Conservation (phyloP, 2,888 invertebrate species). For the Apeira syringaria region DNA sequence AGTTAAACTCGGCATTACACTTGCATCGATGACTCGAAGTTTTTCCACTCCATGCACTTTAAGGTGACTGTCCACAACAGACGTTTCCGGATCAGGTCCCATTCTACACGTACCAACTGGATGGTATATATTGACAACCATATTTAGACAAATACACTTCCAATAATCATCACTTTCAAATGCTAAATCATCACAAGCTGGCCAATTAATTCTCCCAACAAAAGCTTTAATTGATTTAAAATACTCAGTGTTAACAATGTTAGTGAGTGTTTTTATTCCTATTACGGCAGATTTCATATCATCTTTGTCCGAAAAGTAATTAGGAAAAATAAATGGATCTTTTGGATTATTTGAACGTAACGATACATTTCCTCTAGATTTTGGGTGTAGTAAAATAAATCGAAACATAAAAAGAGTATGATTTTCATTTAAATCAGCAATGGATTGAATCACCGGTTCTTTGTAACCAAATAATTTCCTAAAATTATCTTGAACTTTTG, state of each 20-base stretch:
- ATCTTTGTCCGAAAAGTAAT: constrained; percentile 82
- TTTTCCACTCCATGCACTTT: constrained; percentile 85
- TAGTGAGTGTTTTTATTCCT: constrained; percentile 50
- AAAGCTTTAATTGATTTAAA: constrained; percentile 49
- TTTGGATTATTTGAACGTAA: constrained; percentile 81
- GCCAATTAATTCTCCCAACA: constrained; percentile 45
- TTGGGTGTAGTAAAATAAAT: constrained; percentile 69
- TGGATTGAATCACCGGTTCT: constrained; percentile 38
- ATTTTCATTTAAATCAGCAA: constrained; percentile 44
- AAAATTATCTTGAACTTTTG: neutral
- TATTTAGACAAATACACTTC: constrained; percentile 73
- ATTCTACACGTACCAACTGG: constrained; percentile 86
- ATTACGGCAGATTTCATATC: constrained; percentile 66
- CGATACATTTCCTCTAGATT: constrained; percentile 79
- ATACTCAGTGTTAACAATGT: constrained; percentile 45
- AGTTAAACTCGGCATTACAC: constrained; percentile 89
- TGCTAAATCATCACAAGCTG: constrained; percentile 43
- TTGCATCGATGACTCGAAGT: constrained; percentile 89
- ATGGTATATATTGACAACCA: constrained; percentile 82
- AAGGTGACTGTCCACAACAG: constrained; percentile 80
- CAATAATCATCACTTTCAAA: constrained; percentile 52
- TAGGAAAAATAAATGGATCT: constrained; percentile 85
- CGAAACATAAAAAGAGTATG: constrained; percentile 51
- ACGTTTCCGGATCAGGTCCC: constrained; percentile 64
- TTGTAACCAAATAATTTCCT: constrained; percentile 47